Base-by-base conservation (phyloP, 2,888 invertebrate species). In the Leptopilina myrica region DNA sequence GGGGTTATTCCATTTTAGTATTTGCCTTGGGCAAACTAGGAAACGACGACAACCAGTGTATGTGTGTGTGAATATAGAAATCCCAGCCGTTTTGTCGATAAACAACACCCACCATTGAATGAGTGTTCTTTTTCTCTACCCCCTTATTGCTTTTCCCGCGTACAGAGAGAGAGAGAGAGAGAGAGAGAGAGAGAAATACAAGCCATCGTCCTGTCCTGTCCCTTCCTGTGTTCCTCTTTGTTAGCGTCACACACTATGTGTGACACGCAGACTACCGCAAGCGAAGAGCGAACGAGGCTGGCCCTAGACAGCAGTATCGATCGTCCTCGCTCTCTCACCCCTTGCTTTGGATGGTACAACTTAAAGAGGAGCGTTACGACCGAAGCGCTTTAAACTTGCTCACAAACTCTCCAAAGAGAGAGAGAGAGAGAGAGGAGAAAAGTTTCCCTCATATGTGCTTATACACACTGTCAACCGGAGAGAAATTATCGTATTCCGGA, bases 271-370 rank as follows among this genome's bases (percentile, higher is more conserved):
- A 73, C 73, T 33, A 53, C 69, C 49, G 53, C 69, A 69, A 69
- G 80, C 76, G 75, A 49, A 79, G 46, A 69, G 80, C 76, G 76
- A 49, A 79, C 81, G 78, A 76, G 84, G 84, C 78, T 80, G 80
- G 83, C 77, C 81, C 79, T 81, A 86, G 86, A 86, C 85, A 83
- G 82, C 83, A 81, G 82, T 84, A 86, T 86, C 84, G 86, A 86
- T 84, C 84, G 83, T 49, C 80, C 80, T 78, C 80, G 7, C 43
- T 6, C 80, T 43, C 43, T 6, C 43, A 78, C 80, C 79, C 82
- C 80, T 79, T 79, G 77, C 78, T 43, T 43, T 43, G 43, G 49
- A 49, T 49, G 11, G 33, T 78, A 73, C 8, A 80, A 78, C 76
- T 86, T 86, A 85, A 86, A 86, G 86, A 76, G 69, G 83, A 85